Percentiles rank a stretch among this genome's conserved stretches.
These are phyloP conservation scores for Trachemys scripta DNA, from an alignment of 2,113 vertebrate genomes.

Conservation along the genomic window DNA sequence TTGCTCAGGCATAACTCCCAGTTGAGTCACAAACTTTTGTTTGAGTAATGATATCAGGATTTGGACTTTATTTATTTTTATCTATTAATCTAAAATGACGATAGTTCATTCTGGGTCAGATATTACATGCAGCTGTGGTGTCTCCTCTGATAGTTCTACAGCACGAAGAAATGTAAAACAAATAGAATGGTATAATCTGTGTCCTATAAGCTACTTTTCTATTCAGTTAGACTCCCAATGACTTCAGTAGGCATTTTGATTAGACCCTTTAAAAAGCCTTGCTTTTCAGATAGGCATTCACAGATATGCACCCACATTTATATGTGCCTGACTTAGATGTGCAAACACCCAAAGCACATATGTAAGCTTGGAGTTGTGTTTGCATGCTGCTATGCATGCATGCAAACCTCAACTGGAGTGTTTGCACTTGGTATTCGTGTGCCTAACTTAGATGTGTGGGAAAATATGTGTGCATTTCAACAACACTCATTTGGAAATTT, in stretches of 20 bases:
- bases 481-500: not conserved
- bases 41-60: not conserved
- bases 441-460: not conserved
- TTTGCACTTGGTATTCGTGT: not conserved
- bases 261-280: not conserved
- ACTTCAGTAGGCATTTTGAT: not conserved
- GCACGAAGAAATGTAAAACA: fast-evolving
- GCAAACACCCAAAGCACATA: not conserved
- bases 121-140: fast-evolving
- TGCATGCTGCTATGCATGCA: not conserved
- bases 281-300: not conserved
- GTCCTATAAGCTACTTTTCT: not conserved
- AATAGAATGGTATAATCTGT: not conserved
- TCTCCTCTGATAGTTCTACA: not conserved
- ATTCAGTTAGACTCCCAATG: too few relatives aligned
- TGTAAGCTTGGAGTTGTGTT: not conserved
- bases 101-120: fast-evolving
- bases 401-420: not conserved
- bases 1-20: fast-evolving
- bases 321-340: not conserved
- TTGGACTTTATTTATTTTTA: not conserved
- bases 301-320: not conserved
- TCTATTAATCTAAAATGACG: fast-evolving
- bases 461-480: not conserved
- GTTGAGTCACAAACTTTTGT: not conserved